Conservation (phyloP, 2,888 invertebrate genomes). For the Agrenia bidenticulata region DNA sequence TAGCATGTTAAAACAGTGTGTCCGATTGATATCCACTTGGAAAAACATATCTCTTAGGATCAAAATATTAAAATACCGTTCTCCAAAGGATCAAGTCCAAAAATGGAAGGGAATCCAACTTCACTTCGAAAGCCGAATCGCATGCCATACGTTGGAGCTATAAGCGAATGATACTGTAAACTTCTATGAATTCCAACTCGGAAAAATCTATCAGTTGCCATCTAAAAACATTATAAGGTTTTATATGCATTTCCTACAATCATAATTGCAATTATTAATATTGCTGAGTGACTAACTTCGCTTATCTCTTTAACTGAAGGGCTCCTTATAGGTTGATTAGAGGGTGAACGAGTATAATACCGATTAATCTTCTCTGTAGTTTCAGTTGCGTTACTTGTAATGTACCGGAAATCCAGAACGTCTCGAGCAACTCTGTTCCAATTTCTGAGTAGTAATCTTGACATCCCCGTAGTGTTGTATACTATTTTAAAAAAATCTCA, state of each 20-base stretch:
- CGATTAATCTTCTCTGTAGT: slow-evolving; percentile 24
- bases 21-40: no score
- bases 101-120: slow-evolving; percentile 18
- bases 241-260: no score
- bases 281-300: no score
- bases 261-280: no score
- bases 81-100: slow-evolving; percentile 20
- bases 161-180: slow-evolving; percentile 26
- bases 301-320: no score
- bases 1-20: no score
- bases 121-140: slow-evolving; percentile 32
- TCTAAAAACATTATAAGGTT: no score
- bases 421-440: slow-evolving; percentile 30
- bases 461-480: slow-evolving; percentile 17
- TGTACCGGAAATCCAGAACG: slow-evolving; percentile 35
- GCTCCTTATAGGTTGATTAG: no score
- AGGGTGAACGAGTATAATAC: slow-evolving; percentile 22
- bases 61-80: no score
- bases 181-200: slow-evolving; percentile 36
- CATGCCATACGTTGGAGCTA: slow-evolving; percentile 37
- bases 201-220: slow-evolving; percentile 36
- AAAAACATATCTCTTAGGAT: no score
- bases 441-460: slow-evolving; percentile 15
- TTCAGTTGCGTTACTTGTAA: slow-evolving; percentile 23
- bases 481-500: slow-evolving; percentile 5